phyloP scores from a whole-genome alignment of 2,797 vertebrate genomes.

The Pelochelys cantorii region DNA sequence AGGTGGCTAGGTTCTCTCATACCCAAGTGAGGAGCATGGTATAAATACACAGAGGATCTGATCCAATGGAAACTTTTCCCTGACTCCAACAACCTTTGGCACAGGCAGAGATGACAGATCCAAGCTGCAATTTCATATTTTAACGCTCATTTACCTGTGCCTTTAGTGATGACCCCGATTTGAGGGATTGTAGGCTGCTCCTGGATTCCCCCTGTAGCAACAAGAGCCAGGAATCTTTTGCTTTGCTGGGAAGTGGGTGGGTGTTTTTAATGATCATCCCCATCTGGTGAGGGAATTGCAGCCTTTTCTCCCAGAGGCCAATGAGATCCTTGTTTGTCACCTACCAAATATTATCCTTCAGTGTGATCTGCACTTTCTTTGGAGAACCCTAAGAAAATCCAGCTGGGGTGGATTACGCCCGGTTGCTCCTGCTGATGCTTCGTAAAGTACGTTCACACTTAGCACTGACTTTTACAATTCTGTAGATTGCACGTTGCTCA shows the following conservation, averaged over 20 bases:
- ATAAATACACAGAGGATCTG: too few relatives aligned
- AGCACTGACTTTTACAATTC: background rate
- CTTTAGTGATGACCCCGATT: background rate
- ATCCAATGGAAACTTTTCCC: too few relatives aligned
- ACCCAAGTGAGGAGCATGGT: too few relatives aligned
- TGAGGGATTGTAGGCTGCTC: background rate
- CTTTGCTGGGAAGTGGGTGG: background rate
- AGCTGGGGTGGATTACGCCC: background rate
- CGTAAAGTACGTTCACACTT: accelerated
- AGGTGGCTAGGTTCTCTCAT: too few relatives aligned
- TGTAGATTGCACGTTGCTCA: background rate
- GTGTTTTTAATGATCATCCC: background rate
- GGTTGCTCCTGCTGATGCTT: background rate
- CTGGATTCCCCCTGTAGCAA: background rate
- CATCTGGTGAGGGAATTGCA: accelerated
- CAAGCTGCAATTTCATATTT: too few relatives aligned
- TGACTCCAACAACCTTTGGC: too few relatives aligned
- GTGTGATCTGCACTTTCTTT: too few relatives aligned
- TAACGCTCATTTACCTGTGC: too few relatives aligned
- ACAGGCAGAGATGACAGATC: too few relatives aligned
- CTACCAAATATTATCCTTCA: background rate
- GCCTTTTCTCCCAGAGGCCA: background rate
- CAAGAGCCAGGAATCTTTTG: background rate
- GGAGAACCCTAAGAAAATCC: background rate
- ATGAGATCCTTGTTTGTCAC: background rate